Base-by-base conservation (phyloP, 2,113 vertebrate genomes). In the Nyctereutes procyonoides region DNA sequence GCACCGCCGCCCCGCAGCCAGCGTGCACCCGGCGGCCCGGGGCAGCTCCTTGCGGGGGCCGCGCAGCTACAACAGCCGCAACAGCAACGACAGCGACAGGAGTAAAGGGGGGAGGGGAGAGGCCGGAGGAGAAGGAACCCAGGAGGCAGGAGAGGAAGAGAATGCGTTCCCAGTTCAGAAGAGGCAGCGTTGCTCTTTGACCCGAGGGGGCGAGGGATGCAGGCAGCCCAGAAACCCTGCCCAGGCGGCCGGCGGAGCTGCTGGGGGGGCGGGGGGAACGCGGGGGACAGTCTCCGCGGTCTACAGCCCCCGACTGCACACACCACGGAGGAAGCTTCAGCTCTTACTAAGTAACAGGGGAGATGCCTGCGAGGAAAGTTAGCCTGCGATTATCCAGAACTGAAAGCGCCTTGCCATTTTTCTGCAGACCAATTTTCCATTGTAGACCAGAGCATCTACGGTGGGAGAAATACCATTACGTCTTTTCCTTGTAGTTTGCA, bases 1-100 rank as follows among this genome's bases (percentile, higher is more conserved):
- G 99, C 99, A 98, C 97, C 96, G 74, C 93, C 98, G 98, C 51
- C 84, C 98, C 86, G 97, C 89, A 87, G 97, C 98, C 98, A 98
- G 95, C 63, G 58, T 84, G 97, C 98, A 98, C 86, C 97, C 71
- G 91, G 85, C 96, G 88, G 93, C 97, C 30, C 13, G 96, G 98
- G 97, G 97, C 97, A 86, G 90, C 96, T 30, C 88, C 96, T 32
- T 56, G 76, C 84, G 98, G 89, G 98, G 96, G 88, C 43, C 43
- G 43, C 43, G 43, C 43, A 1, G 43, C 43, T 7, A 80, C 43
- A 92, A 82, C 43, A 92, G 87, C 86, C 97, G 94, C 87, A 93
- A 94, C 89, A 95, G 90, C 32, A 15, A 90, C 48, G 4, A 73
- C 30, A 32, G 28, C 60, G 96, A 92, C 82, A 43, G 20, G 24